Conservation (phyloP, 2,113 vertebrate species). For the Corydoras maculifer region DNA sequence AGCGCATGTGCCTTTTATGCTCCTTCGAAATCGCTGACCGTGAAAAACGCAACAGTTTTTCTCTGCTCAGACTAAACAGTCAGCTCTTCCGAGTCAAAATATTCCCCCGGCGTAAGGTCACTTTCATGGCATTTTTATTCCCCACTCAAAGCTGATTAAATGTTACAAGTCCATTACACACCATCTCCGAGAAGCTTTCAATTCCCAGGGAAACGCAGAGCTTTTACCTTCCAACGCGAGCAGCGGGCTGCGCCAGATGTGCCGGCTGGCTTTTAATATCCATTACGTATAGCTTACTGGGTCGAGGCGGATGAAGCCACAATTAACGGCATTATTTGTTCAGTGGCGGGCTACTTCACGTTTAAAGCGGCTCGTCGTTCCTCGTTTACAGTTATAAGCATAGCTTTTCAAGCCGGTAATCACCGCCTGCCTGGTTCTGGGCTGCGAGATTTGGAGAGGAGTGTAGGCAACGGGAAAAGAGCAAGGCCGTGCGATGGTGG, state of each 20-base stretch:
- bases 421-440: slow-evolving; percentile 41
- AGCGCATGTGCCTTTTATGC: slow-evolving; percentile 36
- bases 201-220: slow-evolving; percentile 7
- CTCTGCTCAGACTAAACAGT: slow-evolving; percentile 38
- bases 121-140: slow-evolving; percentile 35
- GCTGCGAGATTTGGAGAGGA: no score
- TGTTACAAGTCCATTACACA: slow-evolving; percentile 28
- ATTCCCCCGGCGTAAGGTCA: slow-evolving; percentile 39
- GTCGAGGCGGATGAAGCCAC: slow-evolving; percentile 28
- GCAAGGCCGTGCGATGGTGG: no score
- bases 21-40: slow-evolving; percentile 24
- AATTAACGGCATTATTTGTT: slow-evolving; percentile 30
- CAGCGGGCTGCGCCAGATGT: slow-evolving; percentile 21
- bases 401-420: slow-evolving; percentile 36
- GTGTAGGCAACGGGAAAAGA: no score
- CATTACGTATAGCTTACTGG: slow-evolving; percentile 8
- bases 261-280: slow-evolving; percentile 4
- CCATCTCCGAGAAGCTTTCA: slow-evolving; percentile 7
- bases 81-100: slow-evolving; percentile 26
- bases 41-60: slow-evolving; percentile 33
- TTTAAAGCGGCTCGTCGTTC: slow-evolving; percentile 1
- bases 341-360: background rate
- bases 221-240: slow-evolving; percentile 15
- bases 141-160: slow-evolving; percentile 40
- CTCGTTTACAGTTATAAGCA: slow-evolving; percentile 30